Evolutionary conservation across 2,113 vertebrate species (phyloP), one percentile per base, ranked within the genome.

Genomic region (Cariama cristata): DNA sequence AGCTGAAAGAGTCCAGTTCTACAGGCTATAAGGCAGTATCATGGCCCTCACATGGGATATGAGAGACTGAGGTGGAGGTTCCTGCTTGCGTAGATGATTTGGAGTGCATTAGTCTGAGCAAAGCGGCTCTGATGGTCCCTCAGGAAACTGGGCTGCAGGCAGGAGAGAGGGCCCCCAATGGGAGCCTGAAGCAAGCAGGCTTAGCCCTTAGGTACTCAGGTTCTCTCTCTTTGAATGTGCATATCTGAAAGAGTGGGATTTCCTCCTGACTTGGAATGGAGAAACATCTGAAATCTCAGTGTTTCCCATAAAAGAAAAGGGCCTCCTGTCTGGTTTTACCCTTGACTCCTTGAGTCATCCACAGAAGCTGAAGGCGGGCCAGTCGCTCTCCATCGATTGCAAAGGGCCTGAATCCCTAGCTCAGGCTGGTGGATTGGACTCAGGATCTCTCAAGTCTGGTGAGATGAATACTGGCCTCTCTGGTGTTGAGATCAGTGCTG

Each of bases 11-110:
- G 24, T 27, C 13, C 56, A 17, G 24, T 66, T 60, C 5, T 0
- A 8, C 20, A 7, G 68, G 28, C 49, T 73, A 2, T 69, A 63
- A 60, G 19, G 11, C 10, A 12, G 16, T 33, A 7, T 50, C 14
- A 0, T 13, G 52, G 44, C 42, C 28, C 19, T 67, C 24, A 2
- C 2, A 1, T 44, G 52, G 13, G 42, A 17, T 72, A 5, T 0
- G 0, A 71, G 52, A 55, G 38, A 18, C 81, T 26, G 24, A 75
- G 21, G 18, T 58, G 58, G 16, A 62, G 12, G 8, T 27, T 74
- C 8, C 14, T 49, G 58, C 74, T 81, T 71, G 38, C 67, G 10
- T 3, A 28, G 55, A 0, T 45, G 44, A 24, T 17, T 52, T 7
- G 0, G 5, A 22, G 23, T 4, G 12, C 33, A 8, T 79, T 20